Evolutionary conservation across 2,888 invertebrate species (phyloP), one percentile per base, ranked within the genome.

Genomic region (Theodoxus fluviatilis): DNA sequence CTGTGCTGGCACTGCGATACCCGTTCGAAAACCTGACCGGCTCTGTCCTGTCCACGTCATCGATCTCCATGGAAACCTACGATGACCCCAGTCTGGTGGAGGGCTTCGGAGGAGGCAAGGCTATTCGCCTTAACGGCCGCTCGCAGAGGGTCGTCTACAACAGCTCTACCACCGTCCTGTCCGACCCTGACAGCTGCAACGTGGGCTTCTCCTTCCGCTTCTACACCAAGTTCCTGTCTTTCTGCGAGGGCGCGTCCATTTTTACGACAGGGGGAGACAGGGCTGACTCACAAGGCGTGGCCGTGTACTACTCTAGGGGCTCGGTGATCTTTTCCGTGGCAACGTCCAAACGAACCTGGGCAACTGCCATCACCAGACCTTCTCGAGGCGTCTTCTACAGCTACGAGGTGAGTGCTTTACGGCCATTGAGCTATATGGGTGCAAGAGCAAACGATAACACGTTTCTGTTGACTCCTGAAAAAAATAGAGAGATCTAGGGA

Each of bases 181-280:
- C 80, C 3, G 74, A 76, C 67, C 55, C 76, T 6, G 68, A 61
- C 1, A 40, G 72, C 40, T 74, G 75, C 40, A 57, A 61, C n/a
- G 40, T 74, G 1, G 78, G 78, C 22, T 75, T 78, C 40, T 74
- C 74, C 28, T 22, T 76, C 18, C 67, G 70, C 40, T 78, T 78
- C 65, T 69, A 67, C 38, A 22, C 73, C 28, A 75, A 70, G 35
- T 69, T 74, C 31, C 31, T 28, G 61, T 69, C 70, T 4, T 40
- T 75, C 37, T 74, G 73, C 57, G 71, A 72, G 33, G 63, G 69
- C 22, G 70, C 71, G 65, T 72, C 69, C 57, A 66, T 78, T 33
- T n/a, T 78, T 12, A 70, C 71, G 0, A 71, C 73, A 1, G 74
- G 72, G 22, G 71, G 73, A 25, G 70, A 71, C 57, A 35, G 47